phyloP scores from a whole-genome alignment of 2,888 invertebrate species.

The Drosophila cognata region DNA sequence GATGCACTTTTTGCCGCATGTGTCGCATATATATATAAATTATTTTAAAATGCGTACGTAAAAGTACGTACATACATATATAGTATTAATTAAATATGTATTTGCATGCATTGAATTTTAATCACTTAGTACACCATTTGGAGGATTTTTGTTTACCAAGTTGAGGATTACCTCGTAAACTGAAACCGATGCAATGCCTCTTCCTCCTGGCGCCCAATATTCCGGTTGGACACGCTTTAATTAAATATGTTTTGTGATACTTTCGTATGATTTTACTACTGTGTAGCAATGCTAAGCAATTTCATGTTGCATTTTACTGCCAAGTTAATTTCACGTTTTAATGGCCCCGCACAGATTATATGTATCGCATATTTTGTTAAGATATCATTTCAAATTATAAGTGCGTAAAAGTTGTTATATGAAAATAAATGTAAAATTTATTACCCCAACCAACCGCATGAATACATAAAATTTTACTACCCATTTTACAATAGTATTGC shows the following conservation, averaged over 20 bases:
- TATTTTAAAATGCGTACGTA: conserved; percentile 3
- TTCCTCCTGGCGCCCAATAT: conserved; percentile 1
- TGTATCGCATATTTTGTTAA: conserved; percentile 39
- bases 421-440: conserved; percentile 57
- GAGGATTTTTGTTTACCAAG: conserved; percentile 40
- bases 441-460: conserved; percentile 40
- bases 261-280: conserved; percentile 34
- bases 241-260: conserved; percentile 46
- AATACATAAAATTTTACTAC: conserved; percentile 64
- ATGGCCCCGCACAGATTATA: conserved; percentile 26
- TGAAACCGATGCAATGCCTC: conserved; percentile 36
- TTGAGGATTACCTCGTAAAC: conserved; percentile 37
- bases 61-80: conserved; percentile 9
- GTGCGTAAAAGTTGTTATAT: conserved; percentile 37
- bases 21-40: conserved; percentile 34
- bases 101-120: conserved; percentile 71
- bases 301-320: conserved; percentile 28
- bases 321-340: conserved; percentile 30
- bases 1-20: conserved; percentile 51
- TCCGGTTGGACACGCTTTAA: conserved; percentile 36
- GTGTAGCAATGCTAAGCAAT: conserved; percentile 15
- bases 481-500: conserved; percentile 38
- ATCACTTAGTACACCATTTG: conserved; percentile 57
- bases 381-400: conserved; percentile 53
- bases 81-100: conserved; percentile 74